Conservation (phyloP, 2,888 invertebrate genomes). For the Acanthococcus lagerstroemiae region DNA sequence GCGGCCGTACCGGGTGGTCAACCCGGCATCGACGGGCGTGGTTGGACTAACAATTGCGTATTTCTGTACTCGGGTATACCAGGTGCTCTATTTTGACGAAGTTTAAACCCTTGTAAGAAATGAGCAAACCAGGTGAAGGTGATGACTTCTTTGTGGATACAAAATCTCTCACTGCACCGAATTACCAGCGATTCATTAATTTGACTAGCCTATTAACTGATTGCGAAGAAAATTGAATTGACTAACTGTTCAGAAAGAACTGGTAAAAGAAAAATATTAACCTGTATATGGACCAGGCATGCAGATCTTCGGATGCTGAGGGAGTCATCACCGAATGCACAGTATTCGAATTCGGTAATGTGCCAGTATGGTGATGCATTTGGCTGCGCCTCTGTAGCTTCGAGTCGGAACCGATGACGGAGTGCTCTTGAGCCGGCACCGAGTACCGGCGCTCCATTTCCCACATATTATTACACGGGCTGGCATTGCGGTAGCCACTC, state of each 20-base stretch:
- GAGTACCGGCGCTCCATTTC: conserved; percentile 31
- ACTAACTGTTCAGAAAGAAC: background rate
- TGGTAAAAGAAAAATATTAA: conserved; percentile 41
- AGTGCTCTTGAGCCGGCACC: conserved; percentile 27
- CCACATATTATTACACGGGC: conserved; percentile 28
- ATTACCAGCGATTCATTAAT: too few relatives aligned
- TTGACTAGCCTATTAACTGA: too few relatives aligned
- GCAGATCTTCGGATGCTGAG: conserved; percentile 78
- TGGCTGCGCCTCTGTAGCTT: conserved; percentile 28
- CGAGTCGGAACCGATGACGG: conserved; percentile 25
- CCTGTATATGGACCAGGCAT: conserved; percentile 94
- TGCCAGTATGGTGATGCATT: conserved; percentile 30
- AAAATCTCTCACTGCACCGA: too few relatives aligned
- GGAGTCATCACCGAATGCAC: conserved; percentile 36
- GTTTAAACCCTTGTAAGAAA: too few relatives aligned
- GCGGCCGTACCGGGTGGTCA: too few relatives aligned
- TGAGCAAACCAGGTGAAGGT: too few relatives aligned
- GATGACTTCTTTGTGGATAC: too few relatives aligned
- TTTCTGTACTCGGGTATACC: too few relatives aligned
- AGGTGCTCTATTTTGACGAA: too few relatives aligned
- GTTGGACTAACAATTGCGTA: too few relatives aligned
- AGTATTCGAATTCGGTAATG: conserved; percentile 34
- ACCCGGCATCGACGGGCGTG: too few relatives aligned
- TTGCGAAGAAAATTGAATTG: background rate
- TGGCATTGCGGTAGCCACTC: conserved; percentile 16